These are phyloP conservation scores for Hemistola chrysoprasaria DNA, from an alignment of 2,888 invertebrate species.

Conservation along the genomic window DNA sequence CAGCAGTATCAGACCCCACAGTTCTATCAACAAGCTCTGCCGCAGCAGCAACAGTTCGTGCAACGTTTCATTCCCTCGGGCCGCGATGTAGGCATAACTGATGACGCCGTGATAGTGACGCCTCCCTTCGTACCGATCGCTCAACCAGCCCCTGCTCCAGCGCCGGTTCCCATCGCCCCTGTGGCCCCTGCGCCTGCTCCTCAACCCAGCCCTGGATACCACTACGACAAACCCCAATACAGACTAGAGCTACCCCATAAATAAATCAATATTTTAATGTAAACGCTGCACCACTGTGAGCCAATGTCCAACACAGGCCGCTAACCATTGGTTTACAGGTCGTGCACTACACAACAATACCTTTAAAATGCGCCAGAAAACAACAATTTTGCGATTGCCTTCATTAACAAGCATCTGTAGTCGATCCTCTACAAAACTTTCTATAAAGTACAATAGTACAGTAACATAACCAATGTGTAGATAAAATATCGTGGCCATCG, in stretches of 20 bases:
- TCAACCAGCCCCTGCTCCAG: slow-evolving; percentile 32
- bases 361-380: no score
- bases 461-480: no score
- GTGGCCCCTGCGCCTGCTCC: slow-evolving; percentile 34
- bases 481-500: no score
- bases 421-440: no score
- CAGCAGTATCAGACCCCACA: slow-evolving; percentile 36
- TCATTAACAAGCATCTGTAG: no score
- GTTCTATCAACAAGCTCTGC: slow-evolving; percentile 33
- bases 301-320: no score
- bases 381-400: no score
- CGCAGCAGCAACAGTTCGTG: slow-evolving; percentile 36
- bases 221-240: slow-evolving; percentile 68
- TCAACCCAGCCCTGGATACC: slow-evolving; percentile 52
- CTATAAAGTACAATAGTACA: no score
- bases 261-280: slow-evolving; percentile 39
- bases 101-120: slow-evolving; percentile 73
- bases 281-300: no score
- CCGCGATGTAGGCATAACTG: slow-evolving; percentile 68
- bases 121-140: slow-evolving; percentile 64
- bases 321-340: no score
- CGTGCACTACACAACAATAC: no score
- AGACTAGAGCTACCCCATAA: slow-evolving; percentile 67
- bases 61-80: slow-evolving; percentile 49
- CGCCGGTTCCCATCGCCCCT: slow-evolving; percentile 26